These are phyloP conservation scores for Amphibalanus amphitrite DNA, from an alignment of 1,140 invertebrate genomes.

Conservation along the genomic window DNA sequence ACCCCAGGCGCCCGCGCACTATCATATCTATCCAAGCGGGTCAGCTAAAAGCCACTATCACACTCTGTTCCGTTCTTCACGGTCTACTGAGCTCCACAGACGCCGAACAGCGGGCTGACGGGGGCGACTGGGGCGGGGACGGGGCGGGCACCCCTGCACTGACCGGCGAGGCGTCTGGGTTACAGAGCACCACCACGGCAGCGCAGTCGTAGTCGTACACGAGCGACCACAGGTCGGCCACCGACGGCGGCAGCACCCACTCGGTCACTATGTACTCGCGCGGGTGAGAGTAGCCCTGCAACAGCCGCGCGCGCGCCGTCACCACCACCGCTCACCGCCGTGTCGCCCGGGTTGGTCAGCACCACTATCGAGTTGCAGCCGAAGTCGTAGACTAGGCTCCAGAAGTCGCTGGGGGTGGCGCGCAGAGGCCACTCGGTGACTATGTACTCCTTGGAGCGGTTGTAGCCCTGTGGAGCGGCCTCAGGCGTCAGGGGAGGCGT, in stretches of 20 bases:
- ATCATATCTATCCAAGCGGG: no score
- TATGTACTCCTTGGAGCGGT: constrained; percentile 85
- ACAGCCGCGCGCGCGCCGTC: background rate
- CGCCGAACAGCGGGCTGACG: no score
- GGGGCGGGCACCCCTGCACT: no score
- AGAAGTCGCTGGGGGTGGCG: constrained; percentile 81
- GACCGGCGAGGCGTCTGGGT: constrained; percentile 33
- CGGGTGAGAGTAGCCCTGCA: constrained; percentile 88
- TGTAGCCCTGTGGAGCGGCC: constrained; percentile 63
- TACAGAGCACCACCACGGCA: constrained; percentile 81
- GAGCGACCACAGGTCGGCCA: constrained; percentile 91
- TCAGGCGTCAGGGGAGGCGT: no score
- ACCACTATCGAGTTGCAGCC: constrained; percentile 91
- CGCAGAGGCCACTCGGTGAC: constrained; percentile 94
- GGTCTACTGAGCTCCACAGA: no score
- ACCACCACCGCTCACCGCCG: no score
- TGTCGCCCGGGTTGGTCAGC: constrained; percentile 51
- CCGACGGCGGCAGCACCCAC: constrained; percentile 81
- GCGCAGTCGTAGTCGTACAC: constrained; percentile 97
- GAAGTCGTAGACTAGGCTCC: constrained; percentile 95
- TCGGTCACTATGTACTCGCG: no score
- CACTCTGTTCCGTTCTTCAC: no score
- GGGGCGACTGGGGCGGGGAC: no score
- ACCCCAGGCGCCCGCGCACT: no score
- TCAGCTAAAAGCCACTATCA: no score